These are phyloP conservation scores for Camponotus fellah DNA, from an alignment of 2,888 invertebrate species.

Conservation along the genomic window DNA sequence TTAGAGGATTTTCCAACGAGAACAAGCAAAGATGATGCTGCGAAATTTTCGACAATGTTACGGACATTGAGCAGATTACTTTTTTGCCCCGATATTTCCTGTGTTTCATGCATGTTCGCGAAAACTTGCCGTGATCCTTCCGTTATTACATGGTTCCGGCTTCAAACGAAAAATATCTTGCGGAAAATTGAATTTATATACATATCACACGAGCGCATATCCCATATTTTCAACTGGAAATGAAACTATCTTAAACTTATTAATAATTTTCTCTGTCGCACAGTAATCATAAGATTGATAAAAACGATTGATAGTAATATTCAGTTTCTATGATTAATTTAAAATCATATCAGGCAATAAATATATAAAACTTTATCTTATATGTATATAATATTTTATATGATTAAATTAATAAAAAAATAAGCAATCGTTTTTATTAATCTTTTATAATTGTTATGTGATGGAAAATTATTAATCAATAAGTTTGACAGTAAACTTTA, in stretches of 20 bases:
- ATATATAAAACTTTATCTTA: no score
- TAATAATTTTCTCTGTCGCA: background rate
- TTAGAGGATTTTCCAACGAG: background rate
- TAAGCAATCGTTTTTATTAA: no score
- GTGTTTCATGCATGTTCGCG: constrained; percentile 37
- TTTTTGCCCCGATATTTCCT: constrained; percentile 44
- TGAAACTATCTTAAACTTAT: constrained; percentile 1
- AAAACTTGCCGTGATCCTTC: constrained; percentile 16
- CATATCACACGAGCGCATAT: background rate
- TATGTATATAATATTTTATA: no score
- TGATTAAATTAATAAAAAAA: no score
- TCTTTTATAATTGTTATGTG: no score
- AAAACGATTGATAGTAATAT: background rate
- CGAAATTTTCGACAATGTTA: background rate
- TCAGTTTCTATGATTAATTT: background rate
- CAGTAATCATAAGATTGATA: background rate
- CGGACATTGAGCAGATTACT: constrained; percentile 50
- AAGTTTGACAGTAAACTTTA: background rate
- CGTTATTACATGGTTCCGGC: background rate
- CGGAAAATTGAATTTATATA: constrained; percentile 44
- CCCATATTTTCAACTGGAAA: background rate
- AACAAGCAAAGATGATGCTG: constrained; percentile 22
- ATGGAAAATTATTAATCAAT: no score
- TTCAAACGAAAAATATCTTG: constrained; percentile 11
- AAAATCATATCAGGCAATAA: background rate